Conservation (phyloP, 1,140 invertebrate genomes). For the Melitaea cinxia region DNA sequence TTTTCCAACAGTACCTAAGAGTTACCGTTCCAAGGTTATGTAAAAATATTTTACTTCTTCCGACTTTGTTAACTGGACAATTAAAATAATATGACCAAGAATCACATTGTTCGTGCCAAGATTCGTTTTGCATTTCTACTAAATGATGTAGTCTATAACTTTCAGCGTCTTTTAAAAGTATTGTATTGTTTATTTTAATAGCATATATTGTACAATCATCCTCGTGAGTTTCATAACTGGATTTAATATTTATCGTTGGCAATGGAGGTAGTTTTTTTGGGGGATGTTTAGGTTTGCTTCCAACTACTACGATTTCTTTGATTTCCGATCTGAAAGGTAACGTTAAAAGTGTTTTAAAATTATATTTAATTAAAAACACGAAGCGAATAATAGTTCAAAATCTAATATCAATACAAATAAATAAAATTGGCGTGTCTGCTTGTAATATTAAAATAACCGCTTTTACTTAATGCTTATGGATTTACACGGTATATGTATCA, state of each 20-base stretch:
- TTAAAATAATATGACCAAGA: constrained; percentile 75
- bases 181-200: constrained; percentile 66
- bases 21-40: constrained; percentile 69
- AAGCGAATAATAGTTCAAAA: no score
- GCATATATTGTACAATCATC: constrained; percentile 45
- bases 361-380: no score
- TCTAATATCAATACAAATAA: no score
- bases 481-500: no score
- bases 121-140: constrained; percentile 49
- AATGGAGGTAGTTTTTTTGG: constrained; percentile 44
- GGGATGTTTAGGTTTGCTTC: constrained; percentile 53
- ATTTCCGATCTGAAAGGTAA: constrained; percentile 55
- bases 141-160: constrained; percentile 45
- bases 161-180: constrained; percentile 54
- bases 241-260: constrained; percentile 42
- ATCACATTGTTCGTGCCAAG: constrained; percentile 52
- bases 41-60: constrained; percentile 58
- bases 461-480: no score
- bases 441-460: no score
- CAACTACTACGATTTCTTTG: constrained; percentile 55
- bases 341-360: neutral
- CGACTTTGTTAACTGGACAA: constrained; percentile 54
- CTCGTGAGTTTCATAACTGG: neutral
- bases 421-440: no score
- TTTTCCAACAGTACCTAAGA: constrained; percentile 72